Evolutionary conservation across 2,888 invertebrate genomes (phyloP).

Genomic region (Tanaodytes sp.): DNA sequence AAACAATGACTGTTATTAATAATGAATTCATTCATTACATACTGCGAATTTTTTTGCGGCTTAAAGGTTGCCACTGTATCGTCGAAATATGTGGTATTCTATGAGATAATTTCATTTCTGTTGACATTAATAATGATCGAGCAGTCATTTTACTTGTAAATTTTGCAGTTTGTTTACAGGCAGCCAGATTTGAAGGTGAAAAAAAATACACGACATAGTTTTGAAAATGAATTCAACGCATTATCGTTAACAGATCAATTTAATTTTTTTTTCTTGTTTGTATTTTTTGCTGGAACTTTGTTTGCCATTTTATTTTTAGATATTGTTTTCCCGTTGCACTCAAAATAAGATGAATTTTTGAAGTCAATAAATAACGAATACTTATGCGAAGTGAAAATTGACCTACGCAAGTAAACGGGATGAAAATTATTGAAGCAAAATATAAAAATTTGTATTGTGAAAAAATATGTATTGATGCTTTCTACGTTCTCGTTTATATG

Average conservation of each 20-base stretch:
- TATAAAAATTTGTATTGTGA: no score
- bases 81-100: slow-evolving; percentile 33
- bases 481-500: no score
- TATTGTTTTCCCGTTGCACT: no score
- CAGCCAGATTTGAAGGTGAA: slow-evolving; percentile 40
- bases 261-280: slow-evolving; percentile 19
- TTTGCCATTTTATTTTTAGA: slow-evolving; percentile 24
- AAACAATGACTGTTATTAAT: slow-evolving; percentile 36
- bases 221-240: slow-evolving; percentile 26
- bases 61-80: slow-evolving; percentile 38
- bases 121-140: slow-evolving; percentile 29
- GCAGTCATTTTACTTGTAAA: slow-evolving; percentile 45
- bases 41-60: slow-evolving; percentile 25
- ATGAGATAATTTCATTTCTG: slow-evolving; percentile 29
- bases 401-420: no score
- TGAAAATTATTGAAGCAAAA: no score
- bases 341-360: no score
- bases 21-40: slow-evolving; percentile 42
- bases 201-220: slow-evolving; percentile 33
- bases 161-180: slow-evolving; percentile 36
- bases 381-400: no score
- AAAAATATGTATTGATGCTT: no score
- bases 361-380: no score
- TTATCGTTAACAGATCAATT: slow-evolving; percentile 19
- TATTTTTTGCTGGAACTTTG: no score